phyloP scores from a whole-genome alignment of 2,797 vertebrate species.

The Eleutherodactylus coqui region DNA sequence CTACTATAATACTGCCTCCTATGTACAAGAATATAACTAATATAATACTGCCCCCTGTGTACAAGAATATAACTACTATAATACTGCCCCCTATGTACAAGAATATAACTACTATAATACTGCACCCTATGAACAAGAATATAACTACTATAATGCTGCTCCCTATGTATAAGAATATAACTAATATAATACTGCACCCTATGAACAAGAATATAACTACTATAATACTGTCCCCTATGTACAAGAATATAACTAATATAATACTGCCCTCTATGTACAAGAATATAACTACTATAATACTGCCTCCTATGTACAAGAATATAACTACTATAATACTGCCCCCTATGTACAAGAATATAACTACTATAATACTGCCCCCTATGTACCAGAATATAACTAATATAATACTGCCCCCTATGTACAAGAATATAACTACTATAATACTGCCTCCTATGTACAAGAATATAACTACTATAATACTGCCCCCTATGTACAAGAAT shows the following conservation, averaged over 20 bases:
- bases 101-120: constrained; percentile 5
- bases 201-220: too few relatives aligned
- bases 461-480: constrained; percentile 9
- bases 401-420: neutral
- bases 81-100: neutral
- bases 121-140: neutral
- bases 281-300: constrained; percentile 5
- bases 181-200: constrained; percentile 1
- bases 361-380: constrained; percentile 2
- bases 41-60: neutral
- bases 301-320: neutral
- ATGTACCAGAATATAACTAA: constrained; percentile 4
- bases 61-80: constrained; percentile 9
- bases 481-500: neutral
- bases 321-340: constrained; percentile 10
- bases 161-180: neutral
- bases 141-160: constrained; percentile 3
- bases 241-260: constrained; percentile 5
- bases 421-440: constrained; percentile 9
- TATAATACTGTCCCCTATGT: too few relatives aligned
- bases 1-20: neutral
- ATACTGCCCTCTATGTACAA: neutral
- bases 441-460: neutral
- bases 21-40: constrained; percentile 5
- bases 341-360: neutral